phyloP scores from a whole-genome alignment of 2,113 vertebrate species.

The Stigmatopora argus region DNA sequence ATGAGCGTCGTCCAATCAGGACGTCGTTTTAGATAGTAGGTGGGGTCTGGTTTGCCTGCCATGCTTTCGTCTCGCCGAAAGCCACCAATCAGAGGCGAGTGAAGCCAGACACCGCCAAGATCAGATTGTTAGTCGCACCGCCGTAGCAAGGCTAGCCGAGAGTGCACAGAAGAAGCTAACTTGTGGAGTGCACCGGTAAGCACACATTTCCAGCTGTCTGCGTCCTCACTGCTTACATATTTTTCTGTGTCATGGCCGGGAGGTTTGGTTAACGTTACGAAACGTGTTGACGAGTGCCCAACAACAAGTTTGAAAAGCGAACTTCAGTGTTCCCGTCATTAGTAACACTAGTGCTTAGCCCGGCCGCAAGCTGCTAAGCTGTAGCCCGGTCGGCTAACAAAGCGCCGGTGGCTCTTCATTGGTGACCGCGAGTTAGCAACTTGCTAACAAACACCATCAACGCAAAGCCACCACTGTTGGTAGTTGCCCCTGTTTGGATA shows the following conservation, averaged over 20 bases:
- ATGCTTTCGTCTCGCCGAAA: slow-evolving; percentile 42
- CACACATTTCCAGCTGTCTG: neutral
- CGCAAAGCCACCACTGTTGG: neutral
- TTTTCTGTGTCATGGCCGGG: neutral
- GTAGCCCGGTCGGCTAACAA: slow-evolving; percentile 49
- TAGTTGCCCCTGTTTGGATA: too few species aligned
- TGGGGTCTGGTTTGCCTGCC: slow-evolving; percentile 26
- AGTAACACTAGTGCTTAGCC: slow-evolving; percentile 56
- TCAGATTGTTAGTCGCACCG: slow-evolving; percentile 68
- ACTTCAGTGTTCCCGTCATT: slow-evolving; percentile 23
- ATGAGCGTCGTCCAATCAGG: neutral
- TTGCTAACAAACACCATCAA: slow-evolving; percentile 2
- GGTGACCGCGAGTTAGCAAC: slow-evolving; percentile 7
- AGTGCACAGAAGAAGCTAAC: slow-evolving; percentile 40
- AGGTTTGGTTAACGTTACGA: neutral
- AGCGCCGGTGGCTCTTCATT: slow-evolving; percentile 32
- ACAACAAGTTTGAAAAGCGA: slow-evolving; percentile 7
- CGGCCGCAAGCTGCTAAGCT: slow-evolving; percentile 23
- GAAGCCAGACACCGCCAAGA: slow-evolving; percentile 73
- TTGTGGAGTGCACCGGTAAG: slow-evolving; percentile 59
- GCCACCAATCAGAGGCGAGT: slow-evolving; percentile 62
- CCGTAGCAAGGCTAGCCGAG: slow-evolving; percentile 51
- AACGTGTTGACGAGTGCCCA: neutral
- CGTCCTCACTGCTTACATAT: neutral
- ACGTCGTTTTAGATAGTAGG: slow-evolving; percentile 15